A percentile compares a stretch with the other conserved stretches of the same genome.
Evolutionary conservation across 1,140 invertebrate genomes (phyloP).

Genomic region (Spodoptera litura): DNA sequence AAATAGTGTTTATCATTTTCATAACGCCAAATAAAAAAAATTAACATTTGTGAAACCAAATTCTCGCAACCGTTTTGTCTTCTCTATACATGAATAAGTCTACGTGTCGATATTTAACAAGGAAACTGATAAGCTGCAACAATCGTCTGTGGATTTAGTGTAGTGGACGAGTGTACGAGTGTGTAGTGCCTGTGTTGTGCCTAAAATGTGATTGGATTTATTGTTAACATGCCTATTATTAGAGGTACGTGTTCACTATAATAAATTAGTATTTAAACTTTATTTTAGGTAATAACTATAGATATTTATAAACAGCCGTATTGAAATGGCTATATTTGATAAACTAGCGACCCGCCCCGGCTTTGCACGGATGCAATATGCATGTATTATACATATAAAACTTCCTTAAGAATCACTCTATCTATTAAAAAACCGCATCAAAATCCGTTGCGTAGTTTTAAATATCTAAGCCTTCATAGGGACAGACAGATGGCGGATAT

Average conservation of each 20-base stretch:
- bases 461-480: no score
- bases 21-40: no score
- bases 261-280: no score
- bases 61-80: neutral
- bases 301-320: no score
- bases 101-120: conserved; percentile 20
- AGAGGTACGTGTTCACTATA: neutral
- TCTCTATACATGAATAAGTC: conserved; percentile 18
- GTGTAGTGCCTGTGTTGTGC: conserved; percentile 8
- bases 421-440: no score
- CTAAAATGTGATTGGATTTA: conserved; percentile 4
- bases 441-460: no score
- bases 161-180: neutral
- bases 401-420: no score
- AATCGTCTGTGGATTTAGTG: conserved; percentile 3
- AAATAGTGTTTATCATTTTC: neutral
- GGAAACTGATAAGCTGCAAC: conserved; percentile 34
- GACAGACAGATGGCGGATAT: no score
- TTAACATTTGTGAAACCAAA: neutral
- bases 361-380: no score
- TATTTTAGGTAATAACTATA: neutral
- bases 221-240: neutral
- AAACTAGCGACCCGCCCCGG: no score
- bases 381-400: no score
- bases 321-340: no score